Evolutionary conservation across 2,888 invertebrate genomes (phyloP).

Genomic region (Cerceris rybyensis): DNA sequence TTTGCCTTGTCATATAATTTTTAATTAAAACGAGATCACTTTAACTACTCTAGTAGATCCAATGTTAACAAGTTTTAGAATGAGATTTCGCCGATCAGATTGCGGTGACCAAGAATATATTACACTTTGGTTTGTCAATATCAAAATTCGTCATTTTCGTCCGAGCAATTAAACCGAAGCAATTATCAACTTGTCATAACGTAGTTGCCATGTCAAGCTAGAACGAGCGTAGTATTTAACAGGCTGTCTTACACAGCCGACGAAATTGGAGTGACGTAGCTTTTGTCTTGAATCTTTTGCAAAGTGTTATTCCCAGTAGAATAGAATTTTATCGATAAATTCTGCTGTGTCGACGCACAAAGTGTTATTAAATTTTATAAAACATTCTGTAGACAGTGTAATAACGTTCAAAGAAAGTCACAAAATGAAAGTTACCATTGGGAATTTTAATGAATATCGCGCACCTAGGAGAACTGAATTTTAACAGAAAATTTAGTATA

Average conservation of each 20-base stretch:
- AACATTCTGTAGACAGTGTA: too few species aligned
- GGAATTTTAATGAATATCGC: too few species aligned
- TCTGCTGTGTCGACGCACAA: too few species aligned
- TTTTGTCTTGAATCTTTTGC: neutral
- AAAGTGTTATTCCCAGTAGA: too few species aligned
- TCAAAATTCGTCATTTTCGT: slow-evolving; percentile 34
- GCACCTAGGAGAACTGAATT: too few species aligned
- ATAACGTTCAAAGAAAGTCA: too few species aligned
- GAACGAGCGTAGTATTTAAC: slow-evolving; percentile 26
- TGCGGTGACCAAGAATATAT: neutral
- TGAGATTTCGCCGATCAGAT: neutral
- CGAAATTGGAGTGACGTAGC: slow-evolving; percentile 4
- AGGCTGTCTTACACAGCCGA: slow-evolving; percentile 24
- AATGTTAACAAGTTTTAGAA: neutral
- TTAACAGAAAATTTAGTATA: too few species aligned
- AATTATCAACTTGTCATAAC: slow-evolving; percentile 42
- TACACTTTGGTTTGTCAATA: neutral
- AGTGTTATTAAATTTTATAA: too few species aligned
- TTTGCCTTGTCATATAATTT: neutral
- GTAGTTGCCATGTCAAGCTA: slow-evolving; percentile 20
- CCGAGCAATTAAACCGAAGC: slow-evolving; percentile 20
- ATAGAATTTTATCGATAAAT: too few species aligned
- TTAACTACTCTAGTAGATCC: neutral
- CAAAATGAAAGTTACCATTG: too few species aligned
- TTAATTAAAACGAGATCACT: too few species aligned